These are phyloP conservation scores for Cyprinodon tularosa DNA, from an alignment of 2,113 vertebrate genomes.

Conservation along the genomic window DNA sequence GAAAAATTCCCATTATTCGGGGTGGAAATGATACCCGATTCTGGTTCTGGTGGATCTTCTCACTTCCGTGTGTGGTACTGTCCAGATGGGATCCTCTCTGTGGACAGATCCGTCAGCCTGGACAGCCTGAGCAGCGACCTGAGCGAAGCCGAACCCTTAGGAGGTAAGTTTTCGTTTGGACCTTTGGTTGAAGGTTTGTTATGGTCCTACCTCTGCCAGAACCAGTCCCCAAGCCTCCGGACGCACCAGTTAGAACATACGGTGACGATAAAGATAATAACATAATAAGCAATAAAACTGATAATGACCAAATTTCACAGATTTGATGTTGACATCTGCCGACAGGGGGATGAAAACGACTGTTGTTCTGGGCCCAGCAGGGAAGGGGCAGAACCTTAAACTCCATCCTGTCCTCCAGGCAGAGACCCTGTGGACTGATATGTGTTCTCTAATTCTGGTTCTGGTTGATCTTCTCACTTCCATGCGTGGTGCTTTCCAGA, in stretches of 20 bases:
- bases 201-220: neutral
- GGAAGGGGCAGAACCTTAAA: too few relatives aligned
- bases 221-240: too few relatives aligned
- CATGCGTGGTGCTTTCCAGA: conserved; percentile 70
- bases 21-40: neutral
- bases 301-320: too few relatives aligned
- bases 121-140: conserved; percentile 88
- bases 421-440: too few relatives aligned
- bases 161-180: conserved; percentile 73
- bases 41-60: neutral
- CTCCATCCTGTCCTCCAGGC: too few relatives aligned
- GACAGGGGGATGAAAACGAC: too few relatives aligned
- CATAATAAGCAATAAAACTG: too few relatives aligned
- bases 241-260: too few relatives aligned
- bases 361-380: too few relatives aligned
- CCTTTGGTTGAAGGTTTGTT: neutral
- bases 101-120: conserved; percentile 84
- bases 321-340: too few relatives aligned
- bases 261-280: too few relatives aligned
- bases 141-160: conserved; percentile 75
- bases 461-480: neutral
- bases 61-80: neutral
- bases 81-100: conserved; percentile 85
- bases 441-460: neutral
- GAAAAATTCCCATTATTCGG: neutral